Evolutionary conservation across 2,113 vertebrate genomes (phyloP), one percentile per base, ranked within the genome.

Genomic region (Tyrannus savana): DNA sequence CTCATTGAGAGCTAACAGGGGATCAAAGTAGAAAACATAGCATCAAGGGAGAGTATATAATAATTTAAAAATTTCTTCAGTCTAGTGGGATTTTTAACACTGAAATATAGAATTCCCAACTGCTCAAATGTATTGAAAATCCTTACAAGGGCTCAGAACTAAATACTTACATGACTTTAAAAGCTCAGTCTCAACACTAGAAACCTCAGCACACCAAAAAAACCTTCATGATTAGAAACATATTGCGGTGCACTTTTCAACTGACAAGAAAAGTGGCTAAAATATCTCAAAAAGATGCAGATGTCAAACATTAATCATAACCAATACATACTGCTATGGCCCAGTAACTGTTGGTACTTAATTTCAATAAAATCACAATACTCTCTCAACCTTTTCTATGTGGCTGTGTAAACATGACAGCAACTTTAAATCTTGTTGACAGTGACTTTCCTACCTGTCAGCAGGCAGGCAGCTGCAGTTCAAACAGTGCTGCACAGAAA

Each of bases 401-500:
- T 8, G 17, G 9, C 50, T 95, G 59, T 88, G 79, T 87, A 96
- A 96, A 95, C 74, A 80, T 72, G 93, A 96, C 96, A 94, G 94
- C 71, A 91, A 93, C 90, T 94, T 96, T 96, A 97, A 97, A 92
- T 96, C 93, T 94, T 93, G 47, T 56, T 96, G 96, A 92, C 95
- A 96, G 85, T 89, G 89, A 56, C 39, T 95, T 95, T 67, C 30
- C 10, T 76, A 52, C 72, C 75, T 95, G 89, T 89, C 94, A 95
- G 71, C 5, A 28, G 71, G 49, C 44, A 95, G 83, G 90, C 77
- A 71, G 87, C 58, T 80, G 59, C 37, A 81, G 84, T 92, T 95
- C 93, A 83, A 87, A 74, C 33, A 50, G 46, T 33, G 75, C 66
- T 73, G 68, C 76, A 46, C 56, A 56, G 49, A 78, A 90, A 87